These are phyloP conservation scores for Plutella xylostella DNA, from an alignment of 2,888 invertebrate genomes.

Conservation along the genomic window DNA sequence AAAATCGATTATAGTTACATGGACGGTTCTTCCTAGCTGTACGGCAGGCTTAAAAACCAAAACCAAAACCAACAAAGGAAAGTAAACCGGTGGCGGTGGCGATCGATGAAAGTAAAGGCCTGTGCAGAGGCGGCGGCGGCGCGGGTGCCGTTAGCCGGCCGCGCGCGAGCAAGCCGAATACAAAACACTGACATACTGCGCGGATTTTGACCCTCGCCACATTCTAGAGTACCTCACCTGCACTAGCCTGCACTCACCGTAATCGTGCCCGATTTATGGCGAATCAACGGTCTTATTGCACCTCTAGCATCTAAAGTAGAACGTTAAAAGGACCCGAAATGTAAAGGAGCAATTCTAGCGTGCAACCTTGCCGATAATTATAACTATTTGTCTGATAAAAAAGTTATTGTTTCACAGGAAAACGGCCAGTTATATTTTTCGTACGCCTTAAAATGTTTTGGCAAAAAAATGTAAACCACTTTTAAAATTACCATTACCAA, in stretches of 20 bases:
- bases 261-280: background rate
- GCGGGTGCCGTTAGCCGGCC: conserved; percentile 59
- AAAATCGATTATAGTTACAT: no score
- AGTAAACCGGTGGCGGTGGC: conserved; percentile 58
- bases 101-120: conserved; percentile 70
- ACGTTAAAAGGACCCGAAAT: background rate
- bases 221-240: conserved; percentile 60
- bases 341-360: background rate
- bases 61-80: conserved; percentile 63
- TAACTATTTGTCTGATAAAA: background rate
- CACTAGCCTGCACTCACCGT: background rate
- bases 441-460: background rate
- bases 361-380: background rate
- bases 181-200: conserved; percentile 69
- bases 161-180: conserved; percentile 58
- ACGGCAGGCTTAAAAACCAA: no score
- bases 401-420: no score
- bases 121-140: conserved; percentile 43
- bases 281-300: background rate
- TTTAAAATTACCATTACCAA: background rate
- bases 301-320: background rate
- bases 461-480: background rate
- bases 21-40: no score
- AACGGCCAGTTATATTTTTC: no score
- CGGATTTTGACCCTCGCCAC: conserved; percentile 68